Evolutionary conservation across 2,797 vertebrate species (phyloP), one percentile per base, ranked within the genome.

Genomic region (Onychomys torridus): DNA sequence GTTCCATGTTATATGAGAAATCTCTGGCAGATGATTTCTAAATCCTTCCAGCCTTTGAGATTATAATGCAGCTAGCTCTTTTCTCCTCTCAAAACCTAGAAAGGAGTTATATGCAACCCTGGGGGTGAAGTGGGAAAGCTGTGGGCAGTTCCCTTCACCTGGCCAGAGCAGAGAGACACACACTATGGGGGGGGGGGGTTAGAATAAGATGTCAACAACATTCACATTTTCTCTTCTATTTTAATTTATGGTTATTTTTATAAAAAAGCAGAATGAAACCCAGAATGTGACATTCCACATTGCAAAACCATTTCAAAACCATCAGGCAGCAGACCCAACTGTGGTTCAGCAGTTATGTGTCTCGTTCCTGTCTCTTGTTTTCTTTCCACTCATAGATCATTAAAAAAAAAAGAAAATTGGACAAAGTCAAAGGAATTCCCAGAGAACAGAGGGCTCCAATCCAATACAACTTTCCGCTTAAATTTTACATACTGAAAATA

Each of bases 271-370:
- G 86, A 95, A 89, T 78, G 52, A 96, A 96, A 96, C 75, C 32
- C 81, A 92, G 93, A 96, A 96, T 88, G 73, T 96, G 23, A 37
- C 83, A 85, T 96, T 96, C 83, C 81, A 88, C 32, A 63, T 89
- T 96, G 90, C 69, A 96, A 97, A 90, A 17, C 55, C 57, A 4
- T 92, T 92, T 86, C 82, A 85, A 92, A 92, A 92, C 91, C 82
- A 43, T 86, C n/a, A 8, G 32, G 4, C 13, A 34, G 23, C 25
- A 90, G 29, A 76, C 23, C 32, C 16, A n/a, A 6, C 37, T 89
- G 82, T 91, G 91, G 73, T n/a, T 77, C 55, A 16, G n/a, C 55
- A 83, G 34, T 49, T 78, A 65, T 82, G 95, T 91, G 76, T 85
- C 46, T 90, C 93, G 81, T 46, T 85, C 55, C 86, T 81, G 79